Conservation (phyloP, 2,113 vertebrate species). For the Pachycephala philippinensis region DNA sequence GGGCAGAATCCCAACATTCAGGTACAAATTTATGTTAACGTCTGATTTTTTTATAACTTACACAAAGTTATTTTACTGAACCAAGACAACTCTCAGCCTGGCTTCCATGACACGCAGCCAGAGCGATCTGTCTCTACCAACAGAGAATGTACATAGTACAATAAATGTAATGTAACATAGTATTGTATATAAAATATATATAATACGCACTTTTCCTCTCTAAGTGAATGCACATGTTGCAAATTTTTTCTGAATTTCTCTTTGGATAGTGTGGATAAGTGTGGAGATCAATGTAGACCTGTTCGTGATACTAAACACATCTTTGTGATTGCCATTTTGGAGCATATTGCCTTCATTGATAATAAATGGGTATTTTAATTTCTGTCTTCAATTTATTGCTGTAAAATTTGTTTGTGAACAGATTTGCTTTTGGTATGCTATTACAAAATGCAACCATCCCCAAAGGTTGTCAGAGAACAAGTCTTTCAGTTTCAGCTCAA, state of each 20-base stretch:
- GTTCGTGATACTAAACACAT: neutral
- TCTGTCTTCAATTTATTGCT: neutral
- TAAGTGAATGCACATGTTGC: neutral
- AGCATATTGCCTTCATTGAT: neutral
- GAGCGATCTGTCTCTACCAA: neutral
- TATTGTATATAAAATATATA: too few species aligned
- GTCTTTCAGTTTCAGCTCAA: neutral
- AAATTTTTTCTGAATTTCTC: neutral
- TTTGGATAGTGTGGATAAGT: neutral
- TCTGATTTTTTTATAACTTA: neutral
- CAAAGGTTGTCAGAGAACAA: neutral
- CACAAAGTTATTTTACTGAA: neutral
- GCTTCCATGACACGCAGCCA: neutral
- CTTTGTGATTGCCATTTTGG: neutral
- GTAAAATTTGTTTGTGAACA: neutral
- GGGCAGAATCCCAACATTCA: conserved; percentile 98
- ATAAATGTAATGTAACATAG: too few species aligned
- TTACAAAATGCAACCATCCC: neutral
- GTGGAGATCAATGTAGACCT: neutral
- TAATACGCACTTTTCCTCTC: neutral
- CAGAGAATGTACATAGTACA: neutral
- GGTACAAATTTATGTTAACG: conserved; percentile 69
- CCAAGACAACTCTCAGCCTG: neutral
- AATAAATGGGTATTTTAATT: neutral
- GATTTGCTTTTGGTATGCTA: neutral